Conservation (phyloP, 2,888 invertebrate genomes). For the Lamellibrachia columna region DNA sequence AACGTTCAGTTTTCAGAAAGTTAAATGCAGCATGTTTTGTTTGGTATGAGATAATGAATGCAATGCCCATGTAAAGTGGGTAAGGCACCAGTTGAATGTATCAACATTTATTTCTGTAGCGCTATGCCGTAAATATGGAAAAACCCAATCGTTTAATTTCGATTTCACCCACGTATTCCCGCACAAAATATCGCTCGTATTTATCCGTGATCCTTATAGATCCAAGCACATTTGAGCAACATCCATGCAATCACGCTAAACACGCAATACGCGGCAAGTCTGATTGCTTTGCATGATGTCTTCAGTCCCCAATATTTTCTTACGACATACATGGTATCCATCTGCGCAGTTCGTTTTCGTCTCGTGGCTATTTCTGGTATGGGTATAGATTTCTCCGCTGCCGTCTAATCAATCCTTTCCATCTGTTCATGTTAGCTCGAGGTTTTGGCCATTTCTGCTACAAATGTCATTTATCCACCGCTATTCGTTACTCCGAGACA, state of each 20-base stretch:
- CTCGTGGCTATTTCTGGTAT: not conserved
- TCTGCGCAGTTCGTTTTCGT: not conserved
- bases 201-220: not conserved
- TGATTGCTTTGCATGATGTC: slow-evolving; percentile 2
- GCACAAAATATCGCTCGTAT: not conserved
- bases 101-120: too few species aligned
- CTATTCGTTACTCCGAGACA: not conserved
- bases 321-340: not conserved
- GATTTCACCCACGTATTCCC: not conserved
- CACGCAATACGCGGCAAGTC: not conserved
- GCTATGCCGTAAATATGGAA: too few species aligned
- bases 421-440: not conserved
- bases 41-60: not conserved
- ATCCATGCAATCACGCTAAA: not conserved
- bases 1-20: too few species aligned
- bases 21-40: too few species aligned
- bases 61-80: not conserved
- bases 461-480: not conserved
- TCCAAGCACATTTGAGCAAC: not conserved
- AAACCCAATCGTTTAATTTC: not conserved
- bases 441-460: not conserved
- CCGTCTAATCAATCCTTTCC: not conserved
- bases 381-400: slow-evolving; percentile 1
- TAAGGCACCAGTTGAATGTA: too few species aligned
- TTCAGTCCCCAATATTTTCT: not conserved